A percentile compares a stretch with the other conserved stretches of the same genome.
Conservation (phyloP, 2,797 vertebrate genomes). For the Masticophis lateralis region DNA sequence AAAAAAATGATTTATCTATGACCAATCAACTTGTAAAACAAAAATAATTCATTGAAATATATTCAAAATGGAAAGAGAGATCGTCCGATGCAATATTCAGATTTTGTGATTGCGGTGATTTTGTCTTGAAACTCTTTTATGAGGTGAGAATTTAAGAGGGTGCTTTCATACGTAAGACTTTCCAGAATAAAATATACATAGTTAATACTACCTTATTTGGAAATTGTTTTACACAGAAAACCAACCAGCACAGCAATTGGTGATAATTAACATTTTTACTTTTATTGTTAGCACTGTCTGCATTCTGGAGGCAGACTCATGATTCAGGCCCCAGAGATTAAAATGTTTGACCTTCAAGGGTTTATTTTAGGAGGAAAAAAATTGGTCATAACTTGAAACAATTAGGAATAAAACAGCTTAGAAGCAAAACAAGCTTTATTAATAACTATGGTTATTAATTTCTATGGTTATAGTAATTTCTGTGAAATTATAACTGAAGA, state of each 20-base stretch:
- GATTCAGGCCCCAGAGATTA: conserved; percentile 8
- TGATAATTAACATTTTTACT: background rate
- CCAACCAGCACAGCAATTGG: background rate
- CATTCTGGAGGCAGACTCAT: background rate
- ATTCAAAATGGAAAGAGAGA: background rate
- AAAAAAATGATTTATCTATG: background rate
- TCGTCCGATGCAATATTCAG: background rate
- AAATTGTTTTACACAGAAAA: background rate
- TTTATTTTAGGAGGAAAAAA: conserved; percentile 15
- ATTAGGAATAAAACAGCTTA: background rate
- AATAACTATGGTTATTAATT: background rate
- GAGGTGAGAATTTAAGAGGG: background rate
- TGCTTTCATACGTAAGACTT: too few relatives aligned
- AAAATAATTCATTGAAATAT: background rate
- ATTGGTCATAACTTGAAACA: background rate
- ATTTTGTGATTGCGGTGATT: background rate
- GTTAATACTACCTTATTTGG: background rate
- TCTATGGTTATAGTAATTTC: background rate
- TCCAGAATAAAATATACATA: background rate
- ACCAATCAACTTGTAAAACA: background rate
- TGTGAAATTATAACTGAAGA: background rate
- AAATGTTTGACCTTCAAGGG: background rate
- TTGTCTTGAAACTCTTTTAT: background rate
- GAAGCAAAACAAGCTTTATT: background rate
- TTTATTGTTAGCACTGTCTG: background rate